These are phyloP conservation scores for Gyrodactylus bullatarudis DNA, from an alignment of 1,140 invertebrate genomes.

Conservation along the genomic window DNA sequence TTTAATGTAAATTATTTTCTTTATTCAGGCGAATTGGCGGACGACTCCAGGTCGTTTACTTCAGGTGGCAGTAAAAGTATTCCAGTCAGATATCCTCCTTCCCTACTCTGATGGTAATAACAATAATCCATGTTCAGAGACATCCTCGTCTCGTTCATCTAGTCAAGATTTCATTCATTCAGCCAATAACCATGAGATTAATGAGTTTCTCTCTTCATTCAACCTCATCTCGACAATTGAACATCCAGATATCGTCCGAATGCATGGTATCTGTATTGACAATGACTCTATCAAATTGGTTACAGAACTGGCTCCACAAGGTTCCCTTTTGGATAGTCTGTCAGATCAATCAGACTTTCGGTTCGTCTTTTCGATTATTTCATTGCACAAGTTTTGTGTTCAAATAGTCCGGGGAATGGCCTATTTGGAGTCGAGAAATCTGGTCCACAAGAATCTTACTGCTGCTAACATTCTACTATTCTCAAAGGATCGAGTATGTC, in stretches of 20 bases:
- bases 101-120: not conserved
- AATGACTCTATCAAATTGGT: not conserved
- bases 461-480: slow-evolving; percentile 35
- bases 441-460: slow-evolving; percentile 20
- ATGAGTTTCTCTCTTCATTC: not conserved
- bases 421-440: slow-evolving; percentile 53
- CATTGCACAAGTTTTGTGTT: not conserved
- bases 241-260: not conserved
- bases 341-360: not conserved
- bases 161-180: not conserved
- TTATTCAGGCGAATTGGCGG: not conserved
- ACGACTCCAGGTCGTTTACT: not conserved
- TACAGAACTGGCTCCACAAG: not conserved
- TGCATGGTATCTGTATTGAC: not conserved
- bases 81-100: not conserved
- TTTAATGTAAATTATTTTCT: not conserved
- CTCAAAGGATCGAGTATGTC: not conserved
- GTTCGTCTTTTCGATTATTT: not conserved
- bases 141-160: not conserved
- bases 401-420: slow-evolving; percentile 41
- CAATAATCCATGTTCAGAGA: not conserved
- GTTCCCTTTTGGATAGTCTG: not conserved
- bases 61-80: not conserved
- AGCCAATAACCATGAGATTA: not conserved
- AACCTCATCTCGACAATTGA: not conserved